Base-by-base conservation (phyloP, 2,888 invertebrate species). In the Megalurothrips usitatus region DNA sequence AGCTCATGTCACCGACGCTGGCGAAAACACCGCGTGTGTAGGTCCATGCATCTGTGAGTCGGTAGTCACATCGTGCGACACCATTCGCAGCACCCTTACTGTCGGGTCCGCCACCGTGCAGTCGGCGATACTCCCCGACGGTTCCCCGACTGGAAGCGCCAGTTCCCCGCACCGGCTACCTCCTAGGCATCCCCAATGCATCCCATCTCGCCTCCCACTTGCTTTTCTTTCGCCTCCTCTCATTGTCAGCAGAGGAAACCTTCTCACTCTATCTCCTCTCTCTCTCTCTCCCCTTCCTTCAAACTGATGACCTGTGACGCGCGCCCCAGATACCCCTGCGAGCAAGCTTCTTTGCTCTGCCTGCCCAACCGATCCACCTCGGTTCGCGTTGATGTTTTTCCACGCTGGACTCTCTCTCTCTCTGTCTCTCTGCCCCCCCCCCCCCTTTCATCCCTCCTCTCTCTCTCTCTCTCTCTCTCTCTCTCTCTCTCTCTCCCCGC, bases 241-340 rank as follows among this genome's bases (percentile, higher is more conserved):
- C 52, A 52, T 12, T 52, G 6, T 52, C 52, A 52, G 52, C 6
- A 43, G 6, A 43, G 34, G 34, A 4, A 4, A 6, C 34, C 52
- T 19, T 52, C 52, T 49, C 49, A 11, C 49, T 49, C 49, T 49
- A 9, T 49, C 49, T 49, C 49, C n/a, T n/a, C n/a, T n/a, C 9
- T 14, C 49, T 52, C 52, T 52, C 52, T 58, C 14, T 0, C 58
- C 17, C n/a, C 58, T 58, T n/a, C n/a, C 17, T n/a, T 58, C 58
- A 58, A 58, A 58, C 58, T 58, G 58, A 58, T 58, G 58, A 58
- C 58, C 58, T 58, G 58, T 58, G 58, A 58, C 58, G 58, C 58
- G 58, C 17, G 58, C 58, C 58, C n/a, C 58, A n/a, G 14, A 3
- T 17, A 17, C 10, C 14, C 6, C 10, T 17, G 52, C 52, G 52